Base-by-base conservation (phyloP, 2,113 vertebrate genomes). In the Callorhinus ursinus region DNA sequence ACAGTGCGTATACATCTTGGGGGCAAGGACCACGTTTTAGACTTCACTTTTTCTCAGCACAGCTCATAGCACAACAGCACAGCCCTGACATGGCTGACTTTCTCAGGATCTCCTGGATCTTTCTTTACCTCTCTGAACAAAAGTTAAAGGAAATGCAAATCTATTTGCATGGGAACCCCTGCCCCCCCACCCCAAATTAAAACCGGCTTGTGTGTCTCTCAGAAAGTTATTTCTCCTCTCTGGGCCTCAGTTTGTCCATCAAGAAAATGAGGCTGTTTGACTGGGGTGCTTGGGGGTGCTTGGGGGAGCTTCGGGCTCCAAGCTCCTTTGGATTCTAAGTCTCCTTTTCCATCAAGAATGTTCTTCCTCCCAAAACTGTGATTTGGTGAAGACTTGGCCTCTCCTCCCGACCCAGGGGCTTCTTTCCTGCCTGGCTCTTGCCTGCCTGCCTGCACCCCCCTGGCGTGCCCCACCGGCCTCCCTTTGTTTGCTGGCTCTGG, bases 401-500 rank as follows among this genome's bases (percentile, higher is more conserved):
- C 49, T 31, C 71, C 71, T 39, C 3, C 0, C 1, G 0, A 33
- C 16, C 65, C 72, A 16, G 1, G 6, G 67, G 36, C 79, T 28
- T n/a, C 33, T 59, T 33, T 51, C 82, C 77, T 24, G 15, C 7
- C 39, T 16, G 14, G n/a, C 53, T 51, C 36, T 57, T 9, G 7
- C 53, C 49, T 0, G 42, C 59, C 53, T 61, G 53, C 49, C 3
- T 2, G 42, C 13, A 46, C 42, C 0, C 24, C 26, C 63, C 31
- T 91, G 94, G 98, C 99, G 98, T 88, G 92, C 96, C 97, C 98
- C 98, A 7, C 18, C 98, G 98, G 98, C 96, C 98, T 99, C 18
- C 33, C 98, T 99, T 99, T 99, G 98, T 99, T 99, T 99, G 99
- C 98, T 97, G 98, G 71, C 28, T 81, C 55, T 98, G 99, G 98